Base-by-base conservation (phyloP, 1,140 invertebrate species). In the Condylostylus longicornis region DNA sequence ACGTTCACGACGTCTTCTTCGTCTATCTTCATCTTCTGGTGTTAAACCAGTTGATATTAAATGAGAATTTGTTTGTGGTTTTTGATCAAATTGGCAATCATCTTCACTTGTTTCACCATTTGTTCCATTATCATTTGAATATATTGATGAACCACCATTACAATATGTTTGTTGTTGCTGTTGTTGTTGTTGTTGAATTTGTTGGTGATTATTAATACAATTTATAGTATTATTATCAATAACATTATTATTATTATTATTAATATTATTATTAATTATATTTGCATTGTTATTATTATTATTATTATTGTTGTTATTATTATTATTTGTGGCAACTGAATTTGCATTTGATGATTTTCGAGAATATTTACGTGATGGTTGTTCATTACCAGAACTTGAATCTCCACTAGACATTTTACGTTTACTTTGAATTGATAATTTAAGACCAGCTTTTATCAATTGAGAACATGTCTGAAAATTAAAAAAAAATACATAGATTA, bases 391-490 rank as follows among this genome's bases (percentile, higher is more conserved):
- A 13, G 51, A 54, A 44, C 63, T 68, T 21, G 51, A 57, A 43
- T 73, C 69, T 60, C 72, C 74, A 38, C 72, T 70, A 25, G 72
- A 72, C 50, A 71, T 71, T 63, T 80, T 77, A 46, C 86, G 71
- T 58, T 88, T 86, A 35, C 79, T 82, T 62, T 90, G 83, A 48
- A 94, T 79, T 43, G 84, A 85, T 44, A 87, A 65, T 65, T 90
- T 91, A 47, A 94, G 68, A 47, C 73, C 83, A 62, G 68, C 87
- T 67, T 93, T 93, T 61, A 94, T 91, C 39, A 91, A 71, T 57
- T 85, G 81, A 48, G 85, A 86, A 53, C 84, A 79, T 30, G 82
- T 88, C 63, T 84, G 76, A 17, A 53, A 54, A 47, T 27, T 29
- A 10, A 20, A 6, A 45, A 31, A 33, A 17, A 33, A 32, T 10